Percentiles rank a stretch among this genome's conserved stretches.
Conservation (phyloP, 2,888 invertebrate genomes). For the Lymantria monacha region DNA sequence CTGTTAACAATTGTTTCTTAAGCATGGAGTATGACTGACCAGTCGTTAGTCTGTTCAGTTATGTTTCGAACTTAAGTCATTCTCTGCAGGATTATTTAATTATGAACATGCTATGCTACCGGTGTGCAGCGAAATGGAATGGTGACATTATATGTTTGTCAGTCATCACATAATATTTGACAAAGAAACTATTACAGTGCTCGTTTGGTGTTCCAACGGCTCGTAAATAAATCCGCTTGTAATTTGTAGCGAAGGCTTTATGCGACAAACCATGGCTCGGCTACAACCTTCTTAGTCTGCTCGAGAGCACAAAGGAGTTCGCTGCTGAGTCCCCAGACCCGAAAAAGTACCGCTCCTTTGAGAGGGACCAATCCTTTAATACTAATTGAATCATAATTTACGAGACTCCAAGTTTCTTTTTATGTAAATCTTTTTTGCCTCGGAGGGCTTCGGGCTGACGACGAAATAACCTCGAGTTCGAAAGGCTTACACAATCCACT, state of each 20-base stretch:
- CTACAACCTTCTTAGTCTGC: conserved; percentile 72
- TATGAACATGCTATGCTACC: too few species aligned
- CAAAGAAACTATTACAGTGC: conserved; percentile 9
- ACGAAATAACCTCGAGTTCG: conserved; percentile 68
- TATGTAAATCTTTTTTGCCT: conserved; percentile 77
- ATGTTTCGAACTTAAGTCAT: too few species aligned
- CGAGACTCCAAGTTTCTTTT: conserved; percentile 78
- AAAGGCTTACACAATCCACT: conserved; percentile 54
- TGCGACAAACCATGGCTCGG: conserved; percentile 60
- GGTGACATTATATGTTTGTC: too few species aligned
- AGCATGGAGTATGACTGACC: too few species aligned
- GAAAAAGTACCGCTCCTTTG: conserved; percentile 76
- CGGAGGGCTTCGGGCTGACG: conserved; percentile 61
- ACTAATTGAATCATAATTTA: conserved; percentile 82
- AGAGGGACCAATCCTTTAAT: conserved; percentile 77
- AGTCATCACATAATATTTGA: too few species aligned
- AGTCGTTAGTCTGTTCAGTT: too few species aligned
- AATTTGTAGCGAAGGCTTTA: conserved; percentile 61
- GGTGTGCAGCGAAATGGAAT: too few species aligned
- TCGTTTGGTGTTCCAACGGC: conserved; percentile 27
- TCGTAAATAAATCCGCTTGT: conserved; percentile 49
- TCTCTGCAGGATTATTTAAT: too few species aligned
- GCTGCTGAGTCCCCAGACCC: conserved; percentile 64
- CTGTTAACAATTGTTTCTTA: too few species aligned
- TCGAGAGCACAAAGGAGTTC: conserved; percentile 73